Conservation (phyloP, 2,797 vertebrate species). For the Chiroxiphia lanceolata region DNA sequence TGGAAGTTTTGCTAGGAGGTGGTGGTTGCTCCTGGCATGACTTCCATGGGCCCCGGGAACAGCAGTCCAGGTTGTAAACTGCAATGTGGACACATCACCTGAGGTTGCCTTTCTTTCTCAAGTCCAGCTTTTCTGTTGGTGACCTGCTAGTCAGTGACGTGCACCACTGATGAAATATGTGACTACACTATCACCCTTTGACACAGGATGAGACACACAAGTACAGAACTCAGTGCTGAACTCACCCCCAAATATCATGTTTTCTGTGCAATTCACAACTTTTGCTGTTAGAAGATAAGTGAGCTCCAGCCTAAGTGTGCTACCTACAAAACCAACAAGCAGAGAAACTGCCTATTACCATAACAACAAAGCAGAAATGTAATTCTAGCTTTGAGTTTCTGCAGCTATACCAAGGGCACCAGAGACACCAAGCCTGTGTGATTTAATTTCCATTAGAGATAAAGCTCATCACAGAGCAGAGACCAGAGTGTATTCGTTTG, state of each 20-base stretch:
- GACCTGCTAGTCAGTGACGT: background rate
- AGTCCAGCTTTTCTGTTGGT: background rate
- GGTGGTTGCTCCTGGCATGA: background rate
- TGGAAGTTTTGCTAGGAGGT: background rate
- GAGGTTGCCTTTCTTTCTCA: background rate
- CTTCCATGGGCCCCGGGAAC: background rate
- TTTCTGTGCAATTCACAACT: background rate
- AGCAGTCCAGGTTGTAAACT: background rate
- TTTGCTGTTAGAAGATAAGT: background rate
- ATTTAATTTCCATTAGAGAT: background rate
- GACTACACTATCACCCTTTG: background rate
- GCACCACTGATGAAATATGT: background rate
- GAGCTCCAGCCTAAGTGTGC: background rate
- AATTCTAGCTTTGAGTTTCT: background rate
- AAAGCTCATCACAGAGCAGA: background rate
- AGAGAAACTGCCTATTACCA: background rate
- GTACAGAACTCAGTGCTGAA: background rate
- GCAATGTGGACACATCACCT: background rate
- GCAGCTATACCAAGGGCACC: background rate
- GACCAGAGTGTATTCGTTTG: background rate
- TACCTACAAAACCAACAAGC: background rate
- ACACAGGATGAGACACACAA: background rate
- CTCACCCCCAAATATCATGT: background rate
- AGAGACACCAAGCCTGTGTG: background rate
- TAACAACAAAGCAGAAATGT: background rate